Base-by-base conservation (phyloP, 1,140 invertebrate species). In the Aphelinus certus region DNA sequence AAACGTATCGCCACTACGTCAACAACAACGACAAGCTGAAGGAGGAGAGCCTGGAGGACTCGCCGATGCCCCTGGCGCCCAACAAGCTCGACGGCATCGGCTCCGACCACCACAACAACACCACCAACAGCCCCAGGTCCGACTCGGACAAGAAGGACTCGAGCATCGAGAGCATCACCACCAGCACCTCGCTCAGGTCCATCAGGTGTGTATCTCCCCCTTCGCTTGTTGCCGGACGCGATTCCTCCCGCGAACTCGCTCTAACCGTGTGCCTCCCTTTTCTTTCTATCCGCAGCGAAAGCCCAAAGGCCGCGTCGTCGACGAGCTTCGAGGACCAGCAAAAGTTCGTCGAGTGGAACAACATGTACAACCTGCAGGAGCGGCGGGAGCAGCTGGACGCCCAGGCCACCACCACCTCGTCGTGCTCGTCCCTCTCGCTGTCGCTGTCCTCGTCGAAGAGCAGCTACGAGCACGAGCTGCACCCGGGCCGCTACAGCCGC, bases 1-100 rank as follows among this genome's bases (percentile, higher is more conserved):
- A 95, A 82, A 95, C 94, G 0, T 95, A 95, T 83, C 93, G 94
- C 75, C 94, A 95, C 82, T 92, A 91, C 75, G 86, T 88, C 10
- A 88, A 89, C 69, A 84, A 80, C 67, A 84, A 86, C 69, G 81
- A 88, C 65, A 86, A 85, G 58, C 51, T 83, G 0, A 84, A 84
- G 42, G 84, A 86, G 64, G 85, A 84, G 64, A 83, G 80, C 7
- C 86, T 83, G 46, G 26, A 26, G 26, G 26, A 26, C 26, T 26
- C 26, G 70, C 26, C 76, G 57, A 0, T 80, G 79, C 48, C 62
- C 71, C 72, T 68, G 9, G 51, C 73, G 1, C 26, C 58, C 4
- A 58, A 47, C 42, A 70, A 68, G 74, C 10, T 3, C 43, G 0
- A 43, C 49, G 46, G 42, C 51, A 0, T 9, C 55, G 42, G 61